Evolutionary conservation across 2,797 vertebrate species (phyloP).

Genomic region (Sciurus vulgaris): DNA sequence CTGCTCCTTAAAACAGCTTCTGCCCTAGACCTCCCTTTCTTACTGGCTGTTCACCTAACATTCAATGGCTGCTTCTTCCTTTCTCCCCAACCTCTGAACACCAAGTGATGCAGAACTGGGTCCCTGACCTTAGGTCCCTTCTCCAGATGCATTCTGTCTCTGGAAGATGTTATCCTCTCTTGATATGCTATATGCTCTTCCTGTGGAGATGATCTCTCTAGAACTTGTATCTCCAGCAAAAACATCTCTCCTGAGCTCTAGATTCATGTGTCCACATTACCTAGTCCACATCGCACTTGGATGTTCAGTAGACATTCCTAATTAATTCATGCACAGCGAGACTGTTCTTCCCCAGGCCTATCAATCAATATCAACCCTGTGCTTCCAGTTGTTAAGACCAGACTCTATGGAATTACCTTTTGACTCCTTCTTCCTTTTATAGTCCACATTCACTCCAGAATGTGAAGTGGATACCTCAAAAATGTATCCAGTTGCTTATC

Average conservation of each 20-base stretch:
- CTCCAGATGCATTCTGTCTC: background rate
- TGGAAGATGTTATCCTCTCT: background rate
- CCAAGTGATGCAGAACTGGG: background rate
- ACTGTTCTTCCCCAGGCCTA: background rate
- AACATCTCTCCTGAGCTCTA: background rate
- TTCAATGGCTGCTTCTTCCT: background rate
- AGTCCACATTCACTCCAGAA: background rate
- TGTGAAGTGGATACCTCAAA: background rate
- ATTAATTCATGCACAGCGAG: background rate
- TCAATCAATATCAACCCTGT: background rate
- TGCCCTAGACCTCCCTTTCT: background rate
- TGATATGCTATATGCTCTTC: background rate
- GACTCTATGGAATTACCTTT: background rate
- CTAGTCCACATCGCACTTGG: rapidly evolving
- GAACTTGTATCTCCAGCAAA: background rate
- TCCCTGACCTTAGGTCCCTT: background rate
- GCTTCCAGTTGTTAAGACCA: background rate
- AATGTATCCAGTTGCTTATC: background rate
- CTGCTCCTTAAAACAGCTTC: background rate
- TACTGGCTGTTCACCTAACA: background rate
- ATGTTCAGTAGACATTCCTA: background rate
- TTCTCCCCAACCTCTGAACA: background rate
- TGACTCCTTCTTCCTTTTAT: background rate
- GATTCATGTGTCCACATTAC: background rate
- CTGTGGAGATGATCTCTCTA: background rate